Base-by-base conservation (phyloP, 2,797 vertebrate species). In the Eulemur rubriventer region DNA sequence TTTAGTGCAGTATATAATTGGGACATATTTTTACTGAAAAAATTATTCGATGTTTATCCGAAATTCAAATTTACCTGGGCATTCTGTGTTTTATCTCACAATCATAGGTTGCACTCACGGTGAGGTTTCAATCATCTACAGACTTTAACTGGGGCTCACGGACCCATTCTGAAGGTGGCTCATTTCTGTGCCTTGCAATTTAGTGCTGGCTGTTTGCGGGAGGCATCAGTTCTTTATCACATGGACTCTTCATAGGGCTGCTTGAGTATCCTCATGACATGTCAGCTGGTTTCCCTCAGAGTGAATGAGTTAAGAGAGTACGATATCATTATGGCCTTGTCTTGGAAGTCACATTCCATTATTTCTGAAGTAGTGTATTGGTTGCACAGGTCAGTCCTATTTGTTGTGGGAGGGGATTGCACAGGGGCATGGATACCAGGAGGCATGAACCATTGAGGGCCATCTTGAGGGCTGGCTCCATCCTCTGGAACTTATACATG, bases 351-450 rank as follows among this genome's bases (percentile, higher is more conserved):
- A 94, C 2, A 35, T 30, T 7, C 30, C 14, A 35, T 76, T 7
- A 83, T 72, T 93, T 93, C 93, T 84, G 83, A 72, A 91, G n/a
- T 46, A 52, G 9, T 83, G 3, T 63, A n/a, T 20, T 95, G 81
- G n/a, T 57, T 50, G 46, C 22, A n/a, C 22, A 75, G 28, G 38
- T 48, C 65, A 61, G 30, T 79, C 69, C 6, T 84, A 41, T 46
- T 83, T 22, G 5, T 26, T 50, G 20, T 33, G 46, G 43, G 28
- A 89, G 26, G 7, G 9, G 26, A 65, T 11, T 28, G 35, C 3
- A 28, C 17, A 35, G 14, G 13, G n/a, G 0, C 8, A 7, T 57
- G 30, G 33, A 57, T 24, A 12, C 6, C 80, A 90, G n/a, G 50
- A 85, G 16, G 17, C 43, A 33, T 61, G 50, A 79, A 52, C 61